These are phyloP conservation scores for Hephaestus fuliginosus DNA, from an alignment of 2,797 vertebrate genomes.

Conservation along the genomic window DNA sequence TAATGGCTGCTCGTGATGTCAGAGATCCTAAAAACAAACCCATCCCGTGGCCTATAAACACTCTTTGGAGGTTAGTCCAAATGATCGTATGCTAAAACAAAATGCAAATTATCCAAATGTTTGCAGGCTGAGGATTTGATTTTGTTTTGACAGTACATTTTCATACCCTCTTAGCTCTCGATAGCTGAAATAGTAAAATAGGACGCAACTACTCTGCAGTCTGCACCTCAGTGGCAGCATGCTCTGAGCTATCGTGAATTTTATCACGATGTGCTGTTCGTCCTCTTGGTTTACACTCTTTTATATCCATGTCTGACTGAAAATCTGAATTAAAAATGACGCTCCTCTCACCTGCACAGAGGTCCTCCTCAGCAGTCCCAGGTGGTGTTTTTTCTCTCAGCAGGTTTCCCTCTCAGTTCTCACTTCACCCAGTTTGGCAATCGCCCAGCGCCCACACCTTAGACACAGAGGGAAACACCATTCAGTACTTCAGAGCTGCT, in stretches of 20 bases:
- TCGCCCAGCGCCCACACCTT: conserved; percentile 81
- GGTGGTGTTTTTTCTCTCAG: conserved; percentile 55
- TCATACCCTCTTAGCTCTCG: background rate
- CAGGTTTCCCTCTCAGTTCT: conserved; percentile 62
- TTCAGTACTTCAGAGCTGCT: conserved; percentile 21
- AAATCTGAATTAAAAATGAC: background rate
- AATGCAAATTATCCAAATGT: background rate
- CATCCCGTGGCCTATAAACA: background rate
- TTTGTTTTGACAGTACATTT: background rate
- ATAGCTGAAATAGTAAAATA: conserved; percentile 14
- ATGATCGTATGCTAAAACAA: background rate
- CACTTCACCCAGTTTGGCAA: conserved; percentile 81
- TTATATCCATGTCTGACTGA: background rate
- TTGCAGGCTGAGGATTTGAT: background rate
- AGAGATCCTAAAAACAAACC: background rate
- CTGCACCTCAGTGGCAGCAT: no score
- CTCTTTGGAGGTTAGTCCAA: background rate
- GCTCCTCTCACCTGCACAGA: conserved; percentile 80
- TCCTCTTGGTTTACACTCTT: background rate
- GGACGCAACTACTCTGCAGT: background rate
- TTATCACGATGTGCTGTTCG: background rate
- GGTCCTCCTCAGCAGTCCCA: conserved; percentile 80
- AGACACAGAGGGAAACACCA: conserved; percentile 18
- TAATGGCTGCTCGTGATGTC: background rate
- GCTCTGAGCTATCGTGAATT: background rate